Conservation (phyloP, 2,888 invertebrate species). For the Anoncus sp. region DNA sequence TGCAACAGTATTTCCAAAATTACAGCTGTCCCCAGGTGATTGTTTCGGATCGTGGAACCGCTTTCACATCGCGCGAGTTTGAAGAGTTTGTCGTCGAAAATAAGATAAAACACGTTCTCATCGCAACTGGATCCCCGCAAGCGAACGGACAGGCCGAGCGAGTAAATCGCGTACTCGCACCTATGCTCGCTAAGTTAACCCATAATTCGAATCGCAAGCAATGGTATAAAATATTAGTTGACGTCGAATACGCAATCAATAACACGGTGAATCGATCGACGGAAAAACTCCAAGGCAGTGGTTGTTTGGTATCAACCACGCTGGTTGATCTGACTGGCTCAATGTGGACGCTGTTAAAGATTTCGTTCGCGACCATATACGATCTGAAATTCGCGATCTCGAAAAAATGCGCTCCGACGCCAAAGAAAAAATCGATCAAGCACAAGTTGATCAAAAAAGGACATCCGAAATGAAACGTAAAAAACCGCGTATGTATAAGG, state of each 20-base stretch:
- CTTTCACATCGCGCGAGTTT: slow-evolving; percentile 50
- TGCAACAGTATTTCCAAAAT: slow-evolving; percentile 39
- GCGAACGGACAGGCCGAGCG: too few species aligned
- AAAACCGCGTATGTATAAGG: slow-evolving; percentile 35
- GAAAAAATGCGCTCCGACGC: slow-evolving; percentile 21
- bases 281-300: slow-evolving; percentile 39
- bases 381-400: slow-evolving; percentile 8
- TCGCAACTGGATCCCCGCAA: slow-evolving; percentile 70
- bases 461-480: slow-evolving; percentile 64
- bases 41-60: slow-evolving; percentile 43
- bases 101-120: slow-evolving; percentile 65
- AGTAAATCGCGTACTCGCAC: slow-evolving; percentile 62
- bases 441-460: slow-evolving; percentile 1
- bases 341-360: slow-evolving; percentile 40
- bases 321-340: too few species aligned
- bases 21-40: slow-evolving; percentile 40
- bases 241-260: slow-evolving; percentile 43
- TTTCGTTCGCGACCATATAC: background rate
- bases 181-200: slow-evolving; percentile 64
- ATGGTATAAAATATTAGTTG: slow-evolving; percentile 51
- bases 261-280: slow-evolving; percentile 42
- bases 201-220: slow-evolving; percentile 29
- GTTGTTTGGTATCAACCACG: slow-evolving; percentile 38
- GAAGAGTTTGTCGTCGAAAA: slow-evolving; percentile 50
- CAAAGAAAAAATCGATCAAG: background rate